phyloP scores from a whole-genome alignment of 2,797 vertebrate species.

The Artibeus lituratus region DNA sequence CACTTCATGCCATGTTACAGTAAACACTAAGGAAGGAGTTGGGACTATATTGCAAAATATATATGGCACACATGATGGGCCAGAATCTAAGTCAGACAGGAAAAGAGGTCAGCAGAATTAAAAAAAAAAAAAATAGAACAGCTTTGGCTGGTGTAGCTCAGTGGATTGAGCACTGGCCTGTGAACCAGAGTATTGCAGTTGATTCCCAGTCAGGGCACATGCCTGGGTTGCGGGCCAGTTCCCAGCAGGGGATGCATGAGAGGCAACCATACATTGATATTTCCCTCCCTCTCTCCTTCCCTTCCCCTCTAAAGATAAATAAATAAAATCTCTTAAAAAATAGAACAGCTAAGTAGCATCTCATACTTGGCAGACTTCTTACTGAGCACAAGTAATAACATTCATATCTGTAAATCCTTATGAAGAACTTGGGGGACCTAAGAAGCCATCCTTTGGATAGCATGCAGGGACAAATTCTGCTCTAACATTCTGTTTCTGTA shows the following conservation, averaged over 20 bases:
- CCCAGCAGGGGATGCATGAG: too few species aligned
- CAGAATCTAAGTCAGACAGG: not conserved
- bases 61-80: not conserved
- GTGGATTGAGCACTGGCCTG: too few species aligned
- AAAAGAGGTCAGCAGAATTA: not conserved
- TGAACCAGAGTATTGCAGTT: too few species aligned
- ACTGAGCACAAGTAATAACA: not conserved
- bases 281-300: too few species aligned
- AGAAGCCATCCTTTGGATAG: not conserved
- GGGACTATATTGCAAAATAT: not conserved
- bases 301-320: too few species aligned
- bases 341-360: not conserved
- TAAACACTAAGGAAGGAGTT: not conserved
- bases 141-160: too few species aligned
- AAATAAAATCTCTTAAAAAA: too few species aligned
- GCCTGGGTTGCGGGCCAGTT: too few species aligned
- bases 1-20: not conserved
- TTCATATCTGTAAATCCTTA: not conserved
- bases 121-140: too few species aligned
- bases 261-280: too few species aligned
- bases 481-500: not conserved
- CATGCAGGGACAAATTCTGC: not conserved
- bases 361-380: not conserved
- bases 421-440: not conserved
- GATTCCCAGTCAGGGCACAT: too few species aligned